Percentiles rank a stretch among this genome's conserved stretches.
phyloP scores from a whole-genome alignment of 2,113 vertebrate genomes.

The Psophia crepitans region DNA sequence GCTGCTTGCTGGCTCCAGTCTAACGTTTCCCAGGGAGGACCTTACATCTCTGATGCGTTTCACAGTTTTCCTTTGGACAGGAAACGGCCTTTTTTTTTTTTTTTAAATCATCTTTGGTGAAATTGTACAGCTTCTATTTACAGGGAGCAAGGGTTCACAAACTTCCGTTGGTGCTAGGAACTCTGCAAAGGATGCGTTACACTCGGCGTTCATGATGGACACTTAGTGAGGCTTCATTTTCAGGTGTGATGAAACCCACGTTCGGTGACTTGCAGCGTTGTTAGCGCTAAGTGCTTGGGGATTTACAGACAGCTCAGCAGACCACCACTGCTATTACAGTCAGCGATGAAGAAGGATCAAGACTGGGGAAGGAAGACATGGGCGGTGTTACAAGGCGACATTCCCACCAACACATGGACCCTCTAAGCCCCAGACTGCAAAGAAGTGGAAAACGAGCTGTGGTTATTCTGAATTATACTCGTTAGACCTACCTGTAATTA shows the following conservation, averaged over 20 bases:
- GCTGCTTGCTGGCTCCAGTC: not conserved
- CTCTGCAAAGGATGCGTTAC: not conserved
- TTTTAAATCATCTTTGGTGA: not conserved
- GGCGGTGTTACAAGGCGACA: rapidly evolving
- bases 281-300: not conserved
- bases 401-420: not conserved
- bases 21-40: not conserved
- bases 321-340: not conserved
- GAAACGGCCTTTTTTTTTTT: too few species aligned
- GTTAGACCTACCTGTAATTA: not conserved
- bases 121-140: not conserved
- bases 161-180: rapidly evolving
- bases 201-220: not conserved
- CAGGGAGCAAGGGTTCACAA: not conserved
- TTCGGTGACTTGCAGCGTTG: not conserved
- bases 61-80: not conserved
- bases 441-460: not conserved
- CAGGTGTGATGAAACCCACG: not conserved
- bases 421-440: not conserved
- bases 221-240: not conserved
- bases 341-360: not conserved
- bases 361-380: not conserved
- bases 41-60: not conserved
- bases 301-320: not conserved
- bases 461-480: not conserved